Conservation (phyloP, 2,113 vertebrate species). For the Mystacornis crossleyi region DNA sequence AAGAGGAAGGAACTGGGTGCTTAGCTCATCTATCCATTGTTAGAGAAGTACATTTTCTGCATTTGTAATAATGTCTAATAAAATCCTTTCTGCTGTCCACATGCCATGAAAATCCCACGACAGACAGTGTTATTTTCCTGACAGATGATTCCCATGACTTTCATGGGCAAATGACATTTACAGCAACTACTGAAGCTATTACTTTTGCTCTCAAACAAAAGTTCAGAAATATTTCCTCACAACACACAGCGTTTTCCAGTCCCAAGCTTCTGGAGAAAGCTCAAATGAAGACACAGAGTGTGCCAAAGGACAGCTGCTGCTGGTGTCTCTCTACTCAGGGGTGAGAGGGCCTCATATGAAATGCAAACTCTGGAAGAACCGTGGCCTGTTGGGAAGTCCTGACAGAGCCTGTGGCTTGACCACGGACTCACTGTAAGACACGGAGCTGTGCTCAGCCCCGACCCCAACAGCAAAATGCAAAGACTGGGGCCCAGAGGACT, state of each 20-base stretch:
- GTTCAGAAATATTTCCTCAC: not conserved
- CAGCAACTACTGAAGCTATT: not conserved
- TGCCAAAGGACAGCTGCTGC: not conserved
- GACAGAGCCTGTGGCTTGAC: not conserved
- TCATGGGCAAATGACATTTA: not conserved
- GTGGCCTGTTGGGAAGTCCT: not conserved
- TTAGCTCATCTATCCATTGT: conserved; percentile 44
- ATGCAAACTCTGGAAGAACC: not conserved
- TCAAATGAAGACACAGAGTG: not conserved
- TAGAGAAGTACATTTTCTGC: not conserved
- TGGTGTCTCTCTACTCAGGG: not conserved
- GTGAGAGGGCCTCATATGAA: not conserved
- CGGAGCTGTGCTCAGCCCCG: not conserved
- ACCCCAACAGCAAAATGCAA: not conserved
- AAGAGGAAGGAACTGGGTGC: conserved; percentile 40
- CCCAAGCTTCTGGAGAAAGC: not conserved
- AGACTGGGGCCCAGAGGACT: fast-evolving
- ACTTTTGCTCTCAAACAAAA: not conserved
- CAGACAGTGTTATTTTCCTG: not conserved
- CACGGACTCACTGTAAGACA: not conserved
- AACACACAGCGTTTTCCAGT: not conserved
- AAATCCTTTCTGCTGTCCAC: not conserved
- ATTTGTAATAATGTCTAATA: not conserved
- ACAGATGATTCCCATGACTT: not conserved
- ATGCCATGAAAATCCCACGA: not conserved